Evolutionary conservation across 2,888 invertebrate genomes (phyloP), one percentile per base, ranked within the genome.

Genomic region (Epistrophe eligans): DNA sequence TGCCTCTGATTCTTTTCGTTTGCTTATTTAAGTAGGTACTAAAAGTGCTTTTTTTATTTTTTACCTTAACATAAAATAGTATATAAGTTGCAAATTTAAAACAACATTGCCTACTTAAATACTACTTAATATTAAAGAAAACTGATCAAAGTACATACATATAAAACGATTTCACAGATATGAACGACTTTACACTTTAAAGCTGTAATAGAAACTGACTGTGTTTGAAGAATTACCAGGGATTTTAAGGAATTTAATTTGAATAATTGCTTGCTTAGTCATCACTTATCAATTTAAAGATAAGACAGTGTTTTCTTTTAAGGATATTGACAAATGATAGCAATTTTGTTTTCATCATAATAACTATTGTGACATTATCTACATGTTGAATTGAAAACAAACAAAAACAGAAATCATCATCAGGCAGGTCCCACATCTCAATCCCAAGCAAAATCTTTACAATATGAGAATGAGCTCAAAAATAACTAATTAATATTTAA

Each of bases 51-150:
- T n/a, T n/a, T n/a, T n/a, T 35, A 1, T 62, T 35, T 0, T 57
- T 58, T 60, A 13, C 45, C 43, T 52, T 77, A 67, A 67, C 64
- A 77, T 35, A 35, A 85, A 85, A n/a, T 64, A 85, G 82, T 67
- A 64, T 58, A 9, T 50, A 81, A 70, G 66, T 81, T 64, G 52
- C 77, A 80, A 77, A n/a, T 58, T 50, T 15, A 13, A 35, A 40
- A 77, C 9, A 9, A n/a, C 2, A 64, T 85, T 79, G 77, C 74
- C 85, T 79, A 71, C 85, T 82, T 73, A 87, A 74, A 15, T 79
- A 87, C 82, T 87, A 87, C 85, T 82, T 87, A 87, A 79, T 64
- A 76, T 74, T 43, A 79, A 38, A 62, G 52, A 77, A 77, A 76
- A 57, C 24, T 35, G 17, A n/a, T 28, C 3, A 28, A 7, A n/a